phyloP scores from a whole-genome alignment of 1,140 invertebrate genomes.

The Myzus persicae region DNA sequence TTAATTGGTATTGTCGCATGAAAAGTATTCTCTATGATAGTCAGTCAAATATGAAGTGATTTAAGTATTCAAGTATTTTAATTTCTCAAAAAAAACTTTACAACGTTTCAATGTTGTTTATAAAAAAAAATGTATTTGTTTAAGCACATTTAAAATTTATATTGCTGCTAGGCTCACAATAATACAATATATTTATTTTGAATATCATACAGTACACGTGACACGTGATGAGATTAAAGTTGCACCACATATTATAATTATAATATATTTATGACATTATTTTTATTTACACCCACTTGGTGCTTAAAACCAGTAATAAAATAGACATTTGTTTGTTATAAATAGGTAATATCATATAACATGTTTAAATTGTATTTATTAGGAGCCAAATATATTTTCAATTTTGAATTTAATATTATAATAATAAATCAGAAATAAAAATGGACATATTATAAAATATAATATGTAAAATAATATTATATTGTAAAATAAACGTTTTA shows the following conservation, averaged over 20 bases:
- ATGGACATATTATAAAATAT: too few relatives aligned
- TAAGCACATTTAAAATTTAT: background rate
- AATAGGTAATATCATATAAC: background rate
- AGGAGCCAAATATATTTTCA: too few relatives aligned
- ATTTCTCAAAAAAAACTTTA: background rate
- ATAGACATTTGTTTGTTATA: background rate
- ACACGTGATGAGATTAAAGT: background rate
- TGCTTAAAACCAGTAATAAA: too few relatives aligned
- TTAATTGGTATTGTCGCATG: background rate
- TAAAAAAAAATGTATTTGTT: background rate
- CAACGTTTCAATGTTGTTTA: background rate
- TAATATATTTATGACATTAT: too few relatives aligned
- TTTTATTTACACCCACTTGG: too few relatives aligned
- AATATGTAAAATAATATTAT: too few relatives aligned
- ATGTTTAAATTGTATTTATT: background rate
- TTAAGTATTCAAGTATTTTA: background rate
- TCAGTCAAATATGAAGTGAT: background rate
- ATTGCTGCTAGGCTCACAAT: background rate
- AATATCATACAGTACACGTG: too few relatives aligned
- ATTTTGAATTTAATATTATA: background rate
- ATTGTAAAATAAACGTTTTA: too few relatives aligned
- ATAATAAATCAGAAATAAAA: too few relatives aligned
- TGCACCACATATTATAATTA: background rate
- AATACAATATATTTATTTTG: background rate
- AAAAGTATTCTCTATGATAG: background rate